Conservation (phyloP, 2,888 invertebrate genomes). For the Caenorhabditis sp. region DNA sequence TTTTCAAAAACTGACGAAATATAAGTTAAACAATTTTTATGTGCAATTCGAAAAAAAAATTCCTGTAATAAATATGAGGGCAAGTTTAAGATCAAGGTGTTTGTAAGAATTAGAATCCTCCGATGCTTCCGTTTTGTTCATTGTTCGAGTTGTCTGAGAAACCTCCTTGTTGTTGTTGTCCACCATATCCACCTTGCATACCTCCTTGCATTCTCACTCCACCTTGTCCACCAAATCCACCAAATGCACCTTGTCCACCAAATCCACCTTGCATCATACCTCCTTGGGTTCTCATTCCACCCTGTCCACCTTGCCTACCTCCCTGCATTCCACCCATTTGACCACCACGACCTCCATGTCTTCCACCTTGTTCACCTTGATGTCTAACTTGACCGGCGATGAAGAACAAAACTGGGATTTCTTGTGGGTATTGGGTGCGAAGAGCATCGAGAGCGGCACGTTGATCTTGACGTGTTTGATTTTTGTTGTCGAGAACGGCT, state of each 20-base stretch:
- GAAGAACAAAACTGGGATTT: conserved; percentile 2
- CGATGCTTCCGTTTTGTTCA: too few relatives aligned
- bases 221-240: background rate
- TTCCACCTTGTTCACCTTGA: background rate
- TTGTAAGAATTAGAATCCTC: too few relatives aligned
- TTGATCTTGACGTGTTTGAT: conserved; percentile 27
- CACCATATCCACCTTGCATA: conserved; percentile 3
- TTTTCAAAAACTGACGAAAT: too few relatives aligned
- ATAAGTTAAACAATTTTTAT: too few relatives aligned
- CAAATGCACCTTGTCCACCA: conserved; percentile 20
- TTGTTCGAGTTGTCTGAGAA: too few relatives aligned
- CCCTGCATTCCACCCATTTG: background rate
- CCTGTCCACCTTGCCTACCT: conserved; percentile 2
- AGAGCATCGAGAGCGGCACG: conserved; percentile 10
- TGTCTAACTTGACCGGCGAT: background rate
- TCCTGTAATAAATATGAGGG: too few relatives aligned
- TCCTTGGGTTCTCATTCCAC: conserved; percentile 19
- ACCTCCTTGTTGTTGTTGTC: conserved; percentile 4
- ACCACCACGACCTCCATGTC: conserved; percentile 3
- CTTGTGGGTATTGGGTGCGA: conserved; percentile 11
- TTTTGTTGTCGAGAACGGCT: conserved; percentile 31
- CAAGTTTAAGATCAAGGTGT: too few relatives aligned
- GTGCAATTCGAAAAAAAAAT: too few relatives aligned
- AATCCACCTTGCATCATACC: conserved; percentile 6
- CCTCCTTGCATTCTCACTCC: conserved; percentile 11